phyloP scores from a whole-genome alignment of 2,797 vertebrate genomes.

The Hozukius guyotensis region DNA sequence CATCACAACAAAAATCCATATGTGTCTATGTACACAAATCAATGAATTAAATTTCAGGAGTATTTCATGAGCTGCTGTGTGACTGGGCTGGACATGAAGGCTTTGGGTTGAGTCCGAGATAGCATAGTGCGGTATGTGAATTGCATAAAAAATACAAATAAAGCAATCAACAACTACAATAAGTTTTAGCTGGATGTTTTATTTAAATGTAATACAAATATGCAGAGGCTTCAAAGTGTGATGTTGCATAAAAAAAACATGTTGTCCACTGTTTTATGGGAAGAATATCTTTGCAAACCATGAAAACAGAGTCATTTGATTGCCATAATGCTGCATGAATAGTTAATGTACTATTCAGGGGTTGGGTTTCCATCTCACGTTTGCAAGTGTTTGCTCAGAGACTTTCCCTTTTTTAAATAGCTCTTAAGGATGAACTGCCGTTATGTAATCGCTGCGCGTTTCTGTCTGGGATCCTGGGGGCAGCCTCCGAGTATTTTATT shows the following conservation, averaged over 20 bases:
- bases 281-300: conserved; percentile 37
- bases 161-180: neutral
- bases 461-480: conserved; percentile 51
- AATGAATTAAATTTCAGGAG: no score
- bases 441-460: conserved; percentile 63
- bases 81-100: no score
- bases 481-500: conserved; percentile 54
- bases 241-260: neutral
- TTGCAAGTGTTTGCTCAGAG: conserved; percentile 64
- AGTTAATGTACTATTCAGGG: conserved; percentile 63
- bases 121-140: neutral
- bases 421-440: conserved; percentile 60
- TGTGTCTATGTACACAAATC: no score
- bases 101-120: neutral
- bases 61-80: no score
- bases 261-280: conserved; percentile 8
- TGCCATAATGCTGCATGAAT: conserved; percentile 69
- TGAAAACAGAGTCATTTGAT: conserved; percentile 52
- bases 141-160: neutral
- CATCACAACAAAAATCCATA: no score
- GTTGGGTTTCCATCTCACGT: conserved; percentile 48
- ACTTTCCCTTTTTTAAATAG: conserved; percentile 61
- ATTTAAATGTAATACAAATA: neutral
- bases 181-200: neutral
- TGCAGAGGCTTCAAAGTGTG: neutral